phyloP scores from a whole-genome alignment of 53 echinoderm and acorn worm genomes.

The Astropecten irregularis region DNA sequence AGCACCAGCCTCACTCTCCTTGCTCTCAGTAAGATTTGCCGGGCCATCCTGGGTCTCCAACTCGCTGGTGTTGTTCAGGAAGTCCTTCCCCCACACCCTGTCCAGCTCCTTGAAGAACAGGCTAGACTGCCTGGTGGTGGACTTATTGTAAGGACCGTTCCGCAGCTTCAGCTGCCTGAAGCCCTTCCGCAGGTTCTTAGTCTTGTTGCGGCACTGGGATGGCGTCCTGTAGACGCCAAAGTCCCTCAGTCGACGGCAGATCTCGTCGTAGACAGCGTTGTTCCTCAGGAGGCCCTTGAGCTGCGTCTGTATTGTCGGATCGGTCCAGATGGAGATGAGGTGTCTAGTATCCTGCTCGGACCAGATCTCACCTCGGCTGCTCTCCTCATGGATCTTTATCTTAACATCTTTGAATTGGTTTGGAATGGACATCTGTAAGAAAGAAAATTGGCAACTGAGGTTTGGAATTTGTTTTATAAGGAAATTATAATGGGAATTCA shows the following conservation, averaged over 20 bases:
- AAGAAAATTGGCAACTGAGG: no score
- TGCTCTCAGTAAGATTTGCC: neutral
- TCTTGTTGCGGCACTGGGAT: conserved; percentile 44
- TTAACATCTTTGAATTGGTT: no score
- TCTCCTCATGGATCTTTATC: no score
- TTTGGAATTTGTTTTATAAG: no score
- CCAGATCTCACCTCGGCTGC: conserved; percentile 21
- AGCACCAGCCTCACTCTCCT: neutral
- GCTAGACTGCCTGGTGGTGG: conserved; percentile 25
- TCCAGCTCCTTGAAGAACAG: conserved; percentile 33
- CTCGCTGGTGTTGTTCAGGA: conserved; percentile 17
- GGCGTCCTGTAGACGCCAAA: conserved; percentile 25
- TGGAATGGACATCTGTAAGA: no score
- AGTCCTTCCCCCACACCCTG: conserved; percentile 37
- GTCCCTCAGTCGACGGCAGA: conserved; percentile 3
- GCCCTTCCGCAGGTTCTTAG: conserved; percentile 38
- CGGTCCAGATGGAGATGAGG: conserved; percentile 29
- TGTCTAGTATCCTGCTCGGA: conserved; percentile 18
- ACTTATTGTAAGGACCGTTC: conserved; percentile 12
- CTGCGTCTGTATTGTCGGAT: conserved; percentile 17
- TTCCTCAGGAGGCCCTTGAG: conserved; percentile 22
- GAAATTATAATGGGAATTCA: no score
- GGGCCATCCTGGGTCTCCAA: neutral
- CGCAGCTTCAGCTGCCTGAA: conserved; percentile 33
- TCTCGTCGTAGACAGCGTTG: conserved; percentile 48